Percentiles rank a stretch among this genome's conserved stretches.
Conservation (phyloP, 2,888 invertebrate species). For the Tineola bisselliella region DNA sequence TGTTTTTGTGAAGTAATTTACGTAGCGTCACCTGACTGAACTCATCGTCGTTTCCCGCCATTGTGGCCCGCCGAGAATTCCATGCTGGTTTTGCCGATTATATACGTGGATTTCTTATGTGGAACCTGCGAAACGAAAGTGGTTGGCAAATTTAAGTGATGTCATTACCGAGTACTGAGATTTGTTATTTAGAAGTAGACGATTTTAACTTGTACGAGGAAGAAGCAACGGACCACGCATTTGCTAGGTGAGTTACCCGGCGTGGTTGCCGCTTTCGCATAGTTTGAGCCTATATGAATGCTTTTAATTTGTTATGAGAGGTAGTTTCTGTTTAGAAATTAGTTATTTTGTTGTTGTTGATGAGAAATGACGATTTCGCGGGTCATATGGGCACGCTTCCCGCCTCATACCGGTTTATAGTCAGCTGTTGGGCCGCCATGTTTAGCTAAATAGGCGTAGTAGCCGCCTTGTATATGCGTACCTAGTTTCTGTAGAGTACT, state of each 20-base stretch:
- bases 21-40: constrained; percentile 66
- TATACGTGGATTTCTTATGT: constrained; percentile 33
- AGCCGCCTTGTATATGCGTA: constrained; percentile 29
- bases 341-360: neutral
- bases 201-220: constrained; percentile 66
- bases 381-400: constrained; percentile 4
- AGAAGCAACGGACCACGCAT: constrained; percentile 65
- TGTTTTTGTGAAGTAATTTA: constrained; percentile 30
- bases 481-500: constrained; percentile 33
- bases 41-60: constrained; percentile 70
- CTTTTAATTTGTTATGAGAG: neutral
- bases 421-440: constrained; percentile 70
- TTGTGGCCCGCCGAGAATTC: constrained; percentile 54
- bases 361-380: neutral
- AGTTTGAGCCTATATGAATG: neutral
- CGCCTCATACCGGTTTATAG: constrained; percentile 48
- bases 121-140: constrained; percentile 29
- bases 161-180: constrained; percentile 67
- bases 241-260: constrained; percentile 62
- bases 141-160: constrained; percentile 44
- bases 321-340: neutral
- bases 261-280: constrained; percentile 32
- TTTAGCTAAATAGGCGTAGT: constrained; percentile 67
- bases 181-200: constrained; percentile 65
- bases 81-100: constrained; percentile 29